phyloP scores from a whole-genome alignment of 2,113 vertebrate genomes.

The Embiotoca jacksoni region DNA sequence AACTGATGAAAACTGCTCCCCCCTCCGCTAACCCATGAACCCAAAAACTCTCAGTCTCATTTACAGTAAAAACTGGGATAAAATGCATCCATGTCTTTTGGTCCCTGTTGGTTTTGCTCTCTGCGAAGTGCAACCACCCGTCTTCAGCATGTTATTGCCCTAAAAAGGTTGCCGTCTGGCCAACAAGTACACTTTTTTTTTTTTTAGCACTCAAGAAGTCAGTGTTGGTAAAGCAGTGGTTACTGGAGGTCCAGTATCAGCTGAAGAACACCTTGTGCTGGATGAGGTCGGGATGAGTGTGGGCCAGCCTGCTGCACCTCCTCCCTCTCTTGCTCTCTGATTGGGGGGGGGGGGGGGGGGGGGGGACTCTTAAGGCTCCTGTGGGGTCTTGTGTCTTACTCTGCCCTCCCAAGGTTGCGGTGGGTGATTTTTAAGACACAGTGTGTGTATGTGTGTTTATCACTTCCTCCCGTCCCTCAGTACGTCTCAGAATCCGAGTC shows the following conservation, averaged over 20 bases:
- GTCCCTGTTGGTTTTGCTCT: conserved; percentile 75
- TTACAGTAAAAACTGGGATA: conserved; percentile 70
- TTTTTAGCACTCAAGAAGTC: conserved; percentile 47
- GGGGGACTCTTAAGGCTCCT: conserved; percentile 77
- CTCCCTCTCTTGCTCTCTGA: conserved; percentile 51
- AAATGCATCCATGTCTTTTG: conserved; percentile 76
- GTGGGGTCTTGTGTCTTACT: conserved; percentile 56
- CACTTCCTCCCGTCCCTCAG: conserved; percentile 77
- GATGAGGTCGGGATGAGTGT: conserved; percentile 70
- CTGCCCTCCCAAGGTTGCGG: conserved; percentile 70
- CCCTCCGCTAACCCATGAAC: conserved; percentile 27
- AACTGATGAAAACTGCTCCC: conserved; percentile 35
- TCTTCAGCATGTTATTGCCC: conserved; percentile 78
- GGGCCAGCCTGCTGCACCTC: conserved; percentile 71
- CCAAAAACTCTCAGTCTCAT: conserved; percentile 30
- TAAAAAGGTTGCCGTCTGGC: conserved; percentile 57
- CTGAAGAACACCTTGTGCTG: conserved; percentile 74
- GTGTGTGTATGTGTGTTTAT: conserved; percentile 63
- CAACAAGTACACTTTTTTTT: conserved; percentile 42
- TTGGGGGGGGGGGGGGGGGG: background rate
- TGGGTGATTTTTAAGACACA: conserved; percentile 81
- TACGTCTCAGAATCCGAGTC: conserved; percentile 99
- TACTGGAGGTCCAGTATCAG: conserved; percentile 66
- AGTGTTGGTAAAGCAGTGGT: conserved; percentile 65
- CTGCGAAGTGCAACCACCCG: conserved; percentile 67